Evolutionary conservation across 2,113 vertebrate genomes (phyloP).

Genomic region (Xenopus laevis): DNA sequence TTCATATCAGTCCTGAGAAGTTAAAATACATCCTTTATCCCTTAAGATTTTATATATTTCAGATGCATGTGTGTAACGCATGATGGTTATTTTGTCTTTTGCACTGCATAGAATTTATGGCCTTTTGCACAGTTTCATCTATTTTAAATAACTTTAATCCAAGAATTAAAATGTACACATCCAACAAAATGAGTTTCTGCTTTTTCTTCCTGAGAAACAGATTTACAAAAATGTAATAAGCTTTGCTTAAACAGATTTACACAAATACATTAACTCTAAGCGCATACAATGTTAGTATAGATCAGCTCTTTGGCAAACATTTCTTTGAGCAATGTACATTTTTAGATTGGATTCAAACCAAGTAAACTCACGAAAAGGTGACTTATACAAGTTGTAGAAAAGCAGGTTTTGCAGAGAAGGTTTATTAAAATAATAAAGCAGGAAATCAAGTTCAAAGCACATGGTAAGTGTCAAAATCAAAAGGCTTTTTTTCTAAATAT

Average conservation of each 20-base stretch:
- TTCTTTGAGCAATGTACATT: slow-evolving; percentile 3
- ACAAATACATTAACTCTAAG: not conserved
- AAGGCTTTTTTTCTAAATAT: not conserved
- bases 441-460: not conserved
- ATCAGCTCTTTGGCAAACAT: not conserved
- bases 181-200: not conserved
- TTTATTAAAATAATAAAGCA: slow-evolving; percentile 11
- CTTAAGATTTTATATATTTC: not conserved
- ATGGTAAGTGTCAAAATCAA: not conserved
- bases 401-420: not conserved
- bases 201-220: not conserved
- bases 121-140: not conserved
- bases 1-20: too few species aligned
- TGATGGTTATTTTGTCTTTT: too few species aligned
- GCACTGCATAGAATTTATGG: not conserved
- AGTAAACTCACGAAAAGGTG: not conserved
- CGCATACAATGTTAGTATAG: not conserved
- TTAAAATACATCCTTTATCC: not conserved
- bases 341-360: not conserved
- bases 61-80: too few species aligned
- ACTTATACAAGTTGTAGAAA: not conserved
- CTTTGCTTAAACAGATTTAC: slow-evolving; percentile 4
- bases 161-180: not conserved
- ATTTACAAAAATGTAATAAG: not conserved
- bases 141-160: not conserved